These are phyloP conservation scores for Enteromius argenteus DNA, from an alignment of 2,797 vertebrate species.

Conservation along the genomic window DNA sequence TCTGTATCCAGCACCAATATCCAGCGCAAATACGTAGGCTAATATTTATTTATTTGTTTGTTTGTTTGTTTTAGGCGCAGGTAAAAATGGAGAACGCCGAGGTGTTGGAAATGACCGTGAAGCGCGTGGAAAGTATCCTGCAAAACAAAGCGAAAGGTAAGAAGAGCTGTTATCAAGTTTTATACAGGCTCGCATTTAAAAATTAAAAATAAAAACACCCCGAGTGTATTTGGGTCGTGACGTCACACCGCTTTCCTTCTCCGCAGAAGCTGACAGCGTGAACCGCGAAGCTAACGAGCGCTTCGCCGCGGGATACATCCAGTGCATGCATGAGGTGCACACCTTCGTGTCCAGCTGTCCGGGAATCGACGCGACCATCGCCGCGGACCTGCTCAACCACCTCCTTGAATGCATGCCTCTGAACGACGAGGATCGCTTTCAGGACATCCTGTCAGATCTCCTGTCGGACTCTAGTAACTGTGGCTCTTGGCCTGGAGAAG, in stretches of 20 bases:
- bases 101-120: slow-evolving; percentile 93
- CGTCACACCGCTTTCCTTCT: slow-evolving; percentile 6
- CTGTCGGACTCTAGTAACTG: slow-evolving; percentile 64
- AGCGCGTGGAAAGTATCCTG: slow-evolving; percentile 85
- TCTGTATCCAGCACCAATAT: not conserved
- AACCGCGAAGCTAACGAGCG: slow-evolving; percentile 90
- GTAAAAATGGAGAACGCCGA: slow-evolving; percentile 95
- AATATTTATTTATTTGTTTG: slow-evolving; percentile 9
- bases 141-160: slow-evolving; percentile 85
- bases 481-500: slow-evolving; percentile 68
- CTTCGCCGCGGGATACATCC: slow-evolving; percentile 96
- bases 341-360: slow-evolving; percentile 93
- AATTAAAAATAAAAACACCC: not conserved
- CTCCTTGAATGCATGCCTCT: slow-evolving; percentile 94
- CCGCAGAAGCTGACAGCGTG: slow-evolving; percentile 81
- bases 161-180: slow-evolving; percentile 54
- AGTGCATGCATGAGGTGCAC: slow-evolving; percentile 98
- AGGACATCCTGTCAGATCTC: slow-evolving; percentile 78
- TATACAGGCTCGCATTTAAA: not conserved
- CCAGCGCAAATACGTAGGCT: no score
- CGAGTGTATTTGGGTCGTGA: slow-evolving; percentile 2
- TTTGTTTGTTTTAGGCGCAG: slow-evolving; percentile 74
- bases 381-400: slow-evolving; percentile 91
- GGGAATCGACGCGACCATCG: slow-evolving; percentile 88
- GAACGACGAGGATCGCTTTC: slow-evolving; percentile 80